Percentiles rank a stretch among this genome's conserved stretches.
Conservation (phyloP, 2,888 invertebrate species). For the Aricia artaxerxes region DNA sequence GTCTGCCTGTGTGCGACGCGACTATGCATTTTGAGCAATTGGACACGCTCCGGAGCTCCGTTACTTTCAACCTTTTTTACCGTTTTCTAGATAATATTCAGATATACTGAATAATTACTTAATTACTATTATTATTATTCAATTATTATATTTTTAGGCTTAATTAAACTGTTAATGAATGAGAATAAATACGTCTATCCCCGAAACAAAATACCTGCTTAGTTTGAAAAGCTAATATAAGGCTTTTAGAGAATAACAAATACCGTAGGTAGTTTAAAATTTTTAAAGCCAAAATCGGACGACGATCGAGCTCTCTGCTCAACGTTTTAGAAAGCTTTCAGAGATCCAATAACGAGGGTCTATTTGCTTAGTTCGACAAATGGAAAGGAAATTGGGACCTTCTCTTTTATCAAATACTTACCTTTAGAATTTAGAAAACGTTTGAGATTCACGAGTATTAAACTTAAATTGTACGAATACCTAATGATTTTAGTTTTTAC, state of each 20-base stretch:
- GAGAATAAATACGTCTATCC: too few relatives aligned
- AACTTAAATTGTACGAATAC: not conserved
- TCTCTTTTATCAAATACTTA: not conserved
- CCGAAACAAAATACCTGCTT: too few relatives aligned
- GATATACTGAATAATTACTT: too few relatives aligned
- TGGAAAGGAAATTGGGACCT: conserved; percentile 11
- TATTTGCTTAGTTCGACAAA: conserved; percentile 22
- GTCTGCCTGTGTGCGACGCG: not conserved
- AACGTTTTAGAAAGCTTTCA: conserved; percentile 10
- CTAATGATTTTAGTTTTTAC: too few relatives aligned
- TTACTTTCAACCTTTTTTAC: not conserved
- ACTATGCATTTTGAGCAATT: conserved; percentile 22
- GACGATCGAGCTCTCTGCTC: not conserved
- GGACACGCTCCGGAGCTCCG: not conserved
- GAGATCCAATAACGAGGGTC: conserved; percentile 3
- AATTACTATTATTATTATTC: too few relatives aligned
- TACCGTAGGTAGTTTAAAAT: not conserved
- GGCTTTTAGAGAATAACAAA: not conserved
- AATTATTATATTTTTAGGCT: too few relatives aligned
- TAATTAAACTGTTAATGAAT: too few relatives aligned
- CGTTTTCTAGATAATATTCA: not conserved
- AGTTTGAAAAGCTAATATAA: not conserved
- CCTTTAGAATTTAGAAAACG: not conserved
- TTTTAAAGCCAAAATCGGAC: not conserved
- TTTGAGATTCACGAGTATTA: not conserved